These are phyloP conservation scores for Carassius gibelio DNA, from an alignment of 2,113 vertebrate genomes.

Conservation along the genomic window DNA sequence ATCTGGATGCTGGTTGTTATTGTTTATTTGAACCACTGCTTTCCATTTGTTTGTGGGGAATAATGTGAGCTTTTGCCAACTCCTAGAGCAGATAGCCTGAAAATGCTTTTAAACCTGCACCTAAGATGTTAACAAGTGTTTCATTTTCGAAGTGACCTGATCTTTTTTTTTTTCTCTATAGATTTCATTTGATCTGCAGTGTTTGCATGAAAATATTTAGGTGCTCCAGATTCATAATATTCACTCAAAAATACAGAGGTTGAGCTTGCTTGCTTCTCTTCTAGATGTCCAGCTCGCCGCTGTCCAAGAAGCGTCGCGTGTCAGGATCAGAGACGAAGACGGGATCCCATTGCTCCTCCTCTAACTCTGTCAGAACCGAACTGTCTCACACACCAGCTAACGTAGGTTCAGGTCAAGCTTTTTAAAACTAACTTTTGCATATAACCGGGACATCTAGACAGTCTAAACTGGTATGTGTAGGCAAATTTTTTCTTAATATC, in stretches of 20 bases:
- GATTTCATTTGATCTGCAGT: neutral
- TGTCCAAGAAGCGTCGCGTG: conserved; percentile 98
- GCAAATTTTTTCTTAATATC: neutral
- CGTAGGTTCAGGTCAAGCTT: conserved; percentile 72
- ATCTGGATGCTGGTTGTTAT: neutral
- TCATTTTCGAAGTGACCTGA: neutral
- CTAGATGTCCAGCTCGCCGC: conserved; percentile 97
- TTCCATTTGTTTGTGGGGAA: neutral
- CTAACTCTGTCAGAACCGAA: conserved; percentile 84
- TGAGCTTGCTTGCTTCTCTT: neutral
- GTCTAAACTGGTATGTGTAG: neutral
- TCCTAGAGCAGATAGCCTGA: neutral
- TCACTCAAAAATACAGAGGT: neutral
- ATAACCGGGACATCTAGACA: neutral
- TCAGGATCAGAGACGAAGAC: conserved; percentile 93
- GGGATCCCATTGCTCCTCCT: conserved; percentile 89
- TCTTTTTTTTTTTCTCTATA: neutral
- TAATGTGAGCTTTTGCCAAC: neutral
- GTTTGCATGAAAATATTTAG: neutral
- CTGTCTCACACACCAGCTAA: conserved; percentile 85
- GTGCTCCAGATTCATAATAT: neutral
- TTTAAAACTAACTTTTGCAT: neutral
- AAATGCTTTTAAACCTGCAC: neutral
- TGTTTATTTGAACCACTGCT: neutral
- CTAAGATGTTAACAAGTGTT: too few species aligned